Conservation (phyloP, 2,888 invertebrate species). For the Vandiemenella viatica region DNA sequence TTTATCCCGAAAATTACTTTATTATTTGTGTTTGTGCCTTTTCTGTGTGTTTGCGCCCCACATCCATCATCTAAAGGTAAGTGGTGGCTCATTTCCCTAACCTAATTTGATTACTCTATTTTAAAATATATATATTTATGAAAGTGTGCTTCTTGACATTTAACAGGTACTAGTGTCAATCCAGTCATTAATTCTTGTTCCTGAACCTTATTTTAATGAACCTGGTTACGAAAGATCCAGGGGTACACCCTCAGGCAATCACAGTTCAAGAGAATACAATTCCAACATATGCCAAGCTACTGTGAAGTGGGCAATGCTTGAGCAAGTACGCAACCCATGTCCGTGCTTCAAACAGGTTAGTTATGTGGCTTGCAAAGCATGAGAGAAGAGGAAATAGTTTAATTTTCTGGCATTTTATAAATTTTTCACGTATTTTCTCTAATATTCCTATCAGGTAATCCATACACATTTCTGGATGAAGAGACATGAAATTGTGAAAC, state of each 20-base stretch:
- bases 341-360: slow-evolving; percentile 78
- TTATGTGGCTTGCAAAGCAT: not conserved
- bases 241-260: slow-evolving; percentile 74
- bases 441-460: slow-evolving; percentile 46
- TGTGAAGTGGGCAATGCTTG: slow-evolving; percentile 91
- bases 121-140: not conserved
- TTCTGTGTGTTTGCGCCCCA: too few species aligned
- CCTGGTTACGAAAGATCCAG: slow-evolving; percentile 85
- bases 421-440: not conserved
- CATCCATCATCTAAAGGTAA: too few species aligned
- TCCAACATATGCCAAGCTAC: slow-evolving; percentile 90
- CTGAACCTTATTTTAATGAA: slow-evolving; percentile 90
- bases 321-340: slow-evolving; percentile 78
- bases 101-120: not conserved
- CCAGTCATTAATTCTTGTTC: slow-evolving; percentile 79
- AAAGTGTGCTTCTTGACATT: slow-evolving; percentile 2
- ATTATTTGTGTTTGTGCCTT: too few species aligned
- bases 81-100: too few species aligned
- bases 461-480: slow-evolving; percentile 91
- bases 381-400: not conserved
- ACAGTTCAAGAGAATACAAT: slow-evolving; percentile 86
- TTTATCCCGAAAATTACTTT: too few species aligned
- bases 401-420: too few species aligned
- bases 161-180: slow-evolving; percentile 74
- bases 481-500: slow-evolving; percentile 73